phyloP scores from a whole-genome alignment of 2,797 vertebrate species.

The Antennarius maculatus region DNA sequence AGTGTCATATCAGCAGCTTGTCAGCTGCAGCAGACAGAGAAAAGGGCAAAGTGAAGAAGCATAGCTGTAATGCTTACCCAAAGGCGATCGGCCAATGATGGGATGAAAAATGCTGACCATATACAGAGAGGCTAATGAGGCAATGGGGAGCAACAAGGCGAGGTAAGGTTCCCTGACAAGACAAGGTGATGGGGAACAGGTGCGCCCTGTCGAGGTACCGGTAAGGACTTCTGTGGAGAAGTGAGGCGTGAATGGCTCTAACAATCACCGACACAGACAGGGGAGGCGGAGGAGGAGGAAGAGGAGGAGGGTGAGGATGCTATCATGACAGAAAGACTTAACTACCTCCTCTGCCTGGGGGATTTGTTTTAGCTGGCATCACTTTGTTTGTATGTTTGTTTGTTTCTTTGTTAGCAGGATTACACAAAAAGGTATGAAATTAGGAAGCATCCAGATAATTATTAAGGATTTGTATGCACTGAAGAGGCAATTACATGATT shows the following conservation, averaged over 20 bases:
- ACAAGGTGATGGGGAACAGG: constrained; percentile 10
- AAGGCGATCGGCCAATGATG: neutral
- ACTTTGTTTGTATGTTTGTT: too few relatives aligned
- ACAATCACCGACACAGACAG: neutral
- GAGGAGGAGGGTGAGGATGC: constrained; percentile 4
- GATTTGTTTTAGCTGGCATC: too few relatives aligned
- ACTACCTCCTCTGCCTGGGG: too few relatives aligned
- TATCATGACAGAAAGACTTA: neutral
- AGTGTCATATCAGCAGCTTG: neutral
- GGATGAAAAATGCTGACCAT: neutral
- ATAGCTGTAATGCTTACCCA: neutral
- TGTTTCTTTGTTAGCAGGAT: too few relatives aligned
- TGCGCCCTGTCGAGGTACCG: constrained; percentile 3
- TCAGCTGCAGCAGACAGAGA: neutral
- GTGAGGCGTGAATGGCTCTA: constrained; percentile 15
- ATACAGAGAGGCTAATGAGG: constrained; percentile 13
- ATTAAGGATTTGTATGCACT: too few relatives aligned
- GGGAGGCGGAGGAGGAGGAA: neutral
- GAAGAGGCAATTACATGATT: too few relatives aligned
- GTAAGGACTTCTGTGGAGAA: constrained; percentile 5
- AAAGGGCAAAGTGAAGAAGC: neutral
- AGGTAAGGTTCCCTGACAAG: neutral
- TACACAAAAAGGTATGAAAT: too few relatives aligned
- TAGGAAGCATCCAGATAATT: too few relatives aligned
- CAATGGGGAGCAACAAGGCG: constrained; percentile 2